phyloP scores from a whole-genome alignment of 2,113 vertebrate genomes.

The Notarius lentiginosus region DNA sequence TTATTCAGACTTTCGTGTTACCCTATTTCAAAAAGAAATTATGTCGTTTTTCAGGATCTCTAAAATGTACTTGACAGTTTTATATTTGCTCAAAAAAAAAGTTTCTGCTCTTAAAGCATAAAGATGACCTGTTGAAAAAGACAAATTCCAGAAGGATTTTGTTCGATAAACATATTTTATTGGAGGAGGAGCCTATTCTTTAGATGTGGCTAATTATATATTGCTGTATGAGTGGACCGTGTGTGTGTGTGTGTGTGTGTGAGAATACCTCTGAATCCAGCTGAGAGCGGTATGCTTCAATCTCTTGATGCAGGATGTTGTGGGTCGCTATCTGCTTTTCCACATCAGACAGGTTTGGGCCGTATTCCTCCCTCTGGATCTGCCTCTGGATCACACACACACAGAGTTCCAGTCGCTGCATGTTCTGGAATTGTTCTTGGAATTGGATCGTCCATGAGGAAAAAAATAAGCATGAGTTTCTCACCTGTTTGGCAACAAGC shows the following conservation, averaged over 20 bases:
- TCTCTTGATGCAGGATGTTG: slow-evolving; percentile 89
- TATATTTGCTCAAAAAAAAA: background rate
- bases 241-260: background rate
- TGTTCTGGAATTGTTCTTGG: no score
- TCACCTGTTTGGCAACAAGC: background rate
- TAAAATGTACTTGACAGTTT: no score
- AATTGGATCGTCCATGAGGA: background rate
- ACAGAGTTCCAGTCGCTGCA: background rate
- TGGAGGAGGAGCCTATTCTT: background rate
- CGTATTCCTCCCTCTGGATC: slow-evolving; percentile 69
- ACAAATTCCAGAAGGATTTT: no score
- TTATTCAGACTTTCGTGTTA: no score
- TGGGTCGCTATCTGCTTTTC: slow-evolving; percentile 90
- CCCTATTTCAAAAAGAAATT: no score
- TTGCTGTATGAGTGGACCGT: background rate
- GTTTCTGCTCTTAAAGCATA: background rate
- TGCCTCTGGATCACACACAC: slow-evolving; percentile 73
- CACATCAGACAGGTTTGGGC: slow-evolving; percentile 78
- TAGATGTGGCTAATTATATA: background rate
- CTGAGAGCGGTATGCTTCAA: slow-evolving; percentile 78
- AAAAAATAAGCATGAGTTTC: background rate
- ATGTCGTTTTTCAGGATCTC: no score
- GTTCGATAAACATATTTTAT: no score
- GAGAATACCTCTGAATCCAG: slow-evolving; percentile 64
- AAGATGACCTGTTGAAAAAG: background rate